Evolutionary conservation across 2,797 vertebrate genomes (phyloP), one percentile per base, ranked within the genome.

Genomic region (Brachyalestes nurse): DNA sequence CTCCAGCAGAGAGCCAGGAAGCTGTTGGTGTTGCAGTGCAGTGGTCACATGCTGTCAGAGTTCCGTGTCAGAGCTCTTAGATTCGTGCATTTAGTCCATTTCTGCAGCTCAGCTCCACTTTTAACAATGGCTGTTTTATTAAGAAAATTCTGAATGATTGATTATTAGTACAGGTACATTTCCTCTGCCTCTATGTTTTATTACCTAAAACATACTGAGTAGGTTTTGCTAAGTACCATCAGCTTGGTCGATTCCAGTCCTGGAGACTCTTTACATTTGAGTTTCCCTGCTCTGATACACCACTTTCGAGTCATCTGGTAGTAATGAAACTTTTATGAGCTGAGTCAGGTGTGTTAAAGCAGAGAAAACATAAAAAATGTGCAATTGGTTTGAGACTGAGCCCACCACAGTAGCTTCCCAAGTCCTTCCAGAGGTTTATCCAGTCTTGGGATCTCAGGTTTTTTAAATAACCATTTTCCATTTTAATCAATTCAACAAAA

Each of bases 1-100:
- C 77, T 84, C 66, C 42, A 23, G 70, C 88, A 90, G 88, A 86
- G 88, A 89, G 85, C 79, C 10, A 53, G 82, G 75, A 82, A 64
- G 82, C 67, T 81, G 82, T 78, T 83, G 25, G 21, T 55, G 51
- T 40, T 51, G 72, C n/a, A 61, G 51, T 51, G 72, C n/a, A 61
- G 51, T 6, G 14, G 21, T 28, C 72, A 70, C 14, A 45, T 79
- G 73, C 40, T 70, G 51, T 6, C 34, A 62, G 42, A 75, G 47
- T 61, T 65, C 75, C 42, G 21, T 13, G 47, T 66, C 19, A 80
- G 60, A 45, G 47, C 34, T 1, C 14, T 0, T 19, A n/a, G 38
- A 66, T 40, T 66, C 16, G 25, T 47, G 66, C 4, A 69, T 23
- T 69, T 49, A 42, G 38, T 40, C 21, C 21, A 61, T 14, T 13